Evolutionary conservation across 2,797 vertebrate genomes (phyloP), one percentile per base, ranked within the genome.

Genomic region (Thalassophryne amazonica): DNA sequence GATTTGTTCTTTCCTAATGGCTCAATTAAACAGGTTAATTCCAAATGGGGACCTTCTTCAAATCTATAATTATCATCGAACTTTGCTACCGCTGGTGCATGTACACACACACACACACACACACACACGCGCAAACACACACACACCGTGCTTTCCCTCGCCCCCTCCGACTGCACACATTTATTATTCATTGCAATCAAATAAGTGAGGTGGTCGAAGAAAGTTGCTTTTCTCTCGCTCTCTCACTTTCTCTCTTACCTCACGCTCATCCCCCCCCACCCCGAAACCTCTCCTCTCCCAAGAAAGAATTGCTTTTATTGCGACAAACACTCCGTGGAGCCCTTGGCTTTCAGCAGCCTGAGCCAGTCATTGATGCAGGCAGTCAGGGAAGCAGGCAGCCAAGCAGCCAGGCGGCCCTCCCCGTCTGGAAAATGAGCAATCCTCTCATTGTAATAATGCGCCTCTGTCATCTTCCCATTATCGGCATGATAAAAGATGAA

Each of bases 401-500:
- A 46, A 33, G 90, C 91, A 85, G 81, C 90, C 90, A 89, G 89
- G 92, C 92, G 92, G 93, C 79, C 88, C 92, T 81, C 83, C 87
- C 87, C 84, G 56, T 79, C 83, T 85, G 76, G 92, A 94, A 91
- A 98, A 99, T 97, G 95, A 99, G 94, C 95, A 97, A 95, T 95
- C 96, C 94, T 95, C 95, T 98, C 95, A 98, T 98, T 97, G 95
- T 98, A 98, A 99, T 99, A 98, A 98, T 95, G 92, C 91, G 93
- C 93, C 90, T 96, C 94, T 98, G 96, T 98, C 97, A 99, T 96
- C 95, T 95, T 92, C 97, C 94, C 95, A 99, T 99, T 99, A 99
- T 97, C 95, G 94, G 93, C 93, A 92, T 98, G 95, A 99, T 98
- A 98, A 98, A 99, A 96, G 95, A 99, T 98, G 97, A 99, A 98